A percentile compares a stretch with the other conserved stretches of the same genome.
phyloP scores from a whole-genome alignment of 2,888 invertebrate genomes.

The Cryptus armator region DNA sequence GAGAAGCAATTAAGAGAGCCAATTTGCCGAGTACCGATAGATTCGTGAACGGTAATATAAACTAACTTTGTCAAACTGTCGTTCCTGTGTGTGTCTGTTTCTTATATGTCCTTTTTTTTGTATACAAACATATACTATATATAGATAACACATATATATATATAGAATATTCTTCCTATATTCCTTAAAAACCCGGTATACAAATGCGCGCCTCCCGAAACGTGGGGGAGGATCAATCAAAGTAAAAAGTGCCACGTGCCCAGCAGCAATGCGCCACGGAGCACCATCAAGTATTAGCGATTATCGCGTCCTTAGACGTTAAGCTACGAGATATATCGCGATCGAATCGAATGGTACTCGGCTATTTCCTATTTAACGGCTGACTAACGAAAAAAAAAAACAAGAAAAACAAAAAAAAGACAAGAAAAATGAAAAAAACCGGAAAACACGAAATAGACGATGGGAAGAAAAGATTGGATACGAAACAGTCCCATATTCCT shows the following conservation, averaged over 20 bases:
- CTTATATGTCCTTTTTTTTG: conserved; percentile 62
- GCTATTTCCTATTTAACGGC: conserved; percentile 64
- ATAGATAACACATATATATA: conserved; percentile 73
- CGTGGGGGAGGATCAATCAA: conserved; percentile 52
- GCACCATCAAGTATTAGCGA: conserved; percentile 69
- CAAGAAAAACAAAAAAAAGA: not conserved
- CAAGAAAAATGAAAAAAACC: conserved; percentile 17
- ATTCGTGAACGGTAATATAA: conserved; percentile 31
- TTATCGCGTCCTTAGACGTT: conserved; percentile 64
- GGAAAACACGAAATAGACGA: conserved; percentile 30
- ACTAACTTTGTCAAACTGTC: conserved; percentile 62
- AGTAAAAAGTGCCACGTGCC: conserved; percentile 65
- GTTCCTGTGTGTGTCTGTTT: conserved; percentile 71
- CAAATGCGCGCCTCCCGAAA: conserved; percentile 40
- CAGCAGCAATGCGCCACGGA: conserved; percentile 56
- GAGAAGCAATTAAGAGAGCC: conserved; percentile 35
- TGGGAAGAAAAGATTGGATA: conserved; percentile 38
- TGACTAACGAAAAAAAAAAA: conserved; percentile 17
- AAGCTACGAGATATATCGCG: conserved; percentile 58
- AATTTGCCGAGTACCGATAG: conserved; percentile 56
- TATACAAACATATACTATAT: conserved; percentile 70
- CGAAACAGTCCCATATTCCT: conserved; percentile 82
- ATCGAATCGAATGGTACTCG: conserved; percentile 63
- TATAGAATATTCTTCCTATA: conserved; percentile 61
- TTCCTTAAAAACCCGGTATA: conserved; percentile 52